These are phyloP conservation scores for Euzetes globulus DNA, from an alignment of 2,888 invertebrate species.

Conservation along the genomic window DNA sequence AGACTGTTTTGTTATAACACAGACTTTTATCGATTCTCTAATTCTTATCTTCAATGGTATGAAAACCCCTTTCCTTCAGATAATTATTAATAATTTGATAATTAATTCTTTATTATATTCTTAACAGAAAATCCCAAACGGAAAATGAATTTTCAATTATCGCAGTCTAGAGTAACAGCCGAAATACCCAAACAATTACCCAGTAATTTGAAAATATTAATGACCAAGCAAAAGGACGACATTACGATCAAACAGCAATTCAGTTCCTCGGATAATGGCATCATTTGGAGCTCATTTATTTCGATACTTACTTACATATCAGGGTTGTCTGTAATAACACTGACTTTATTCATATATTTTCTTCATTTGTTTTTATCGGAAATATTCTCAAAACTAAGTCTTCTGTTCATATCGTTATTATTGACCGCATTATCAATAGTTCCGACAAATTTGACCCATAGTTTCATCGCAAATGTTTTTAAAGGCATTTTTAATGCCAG, in stretches of 20 bases:
- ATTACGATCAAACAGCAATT: too few species aligned
- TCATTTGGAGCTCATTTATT: neutral
- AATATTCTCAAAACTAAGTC: neutral
- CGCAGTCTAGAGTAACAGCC: neutral
- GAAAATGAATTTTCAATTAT: neutral
- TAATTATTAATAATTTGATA: neutral
- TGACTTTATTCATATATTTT: constrained; percentile 10
- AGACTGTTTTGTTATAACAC: constrained; percentile 31
- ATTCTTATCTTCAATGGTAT: neutral
- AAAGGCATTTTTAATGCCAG: too few species aligned
- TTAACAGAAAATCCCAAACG: constrained; percentile 6
- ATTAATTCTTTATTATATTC: too few species aligned
- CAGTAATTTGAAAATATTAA: neutral
- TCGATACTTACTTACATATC: neutral
- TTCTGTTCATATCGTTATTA: neutral
- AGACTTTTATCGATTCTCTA: neutral
- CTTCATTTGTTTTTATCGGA: constrained; percentile 11
- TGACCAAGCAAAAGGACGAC: neutral
- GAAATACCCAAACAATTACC: constrained; percentile 1
- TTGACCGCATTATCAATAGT: neutral
- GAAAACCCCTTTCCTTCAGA: too few species aligned
- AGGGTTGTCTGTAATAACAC: neutral
- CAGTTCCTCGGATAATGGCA: neutral
- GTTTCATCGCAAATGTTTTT: too few species aligned
- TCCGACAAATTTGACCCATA: neutral